A percentile compares a stretch with the other conserved stretches of the same genome.
phyloP scores from a whole-genome alignment of 2,797 vertebrate species.

The Halcyon leucocephala region DNA sequence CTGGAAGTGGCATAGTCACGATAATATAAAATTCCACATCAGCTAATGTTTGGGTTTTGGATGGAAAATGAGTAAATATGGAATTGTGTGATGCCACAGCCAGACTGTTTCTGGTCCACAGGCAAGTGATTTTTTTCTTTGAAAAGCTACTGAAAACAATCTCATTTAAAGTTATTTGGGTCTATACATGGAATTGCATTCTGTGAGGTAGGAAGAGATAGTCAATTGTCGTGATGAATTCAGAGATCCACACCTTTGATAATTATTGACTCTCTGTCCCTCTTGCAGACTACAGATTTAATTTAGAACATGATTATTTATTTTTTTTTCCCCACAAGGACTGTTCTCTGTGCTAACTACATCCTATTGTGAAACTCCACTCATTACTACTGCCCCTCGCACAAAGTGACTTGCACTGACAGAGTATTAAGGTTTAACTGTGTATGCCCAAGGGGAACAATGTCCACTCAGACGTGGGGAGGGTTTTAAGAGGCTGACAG shows the following conservation, averaged over 20 bases:
- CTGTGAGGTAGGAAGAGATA: accelerated
- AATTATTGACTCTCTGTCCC: neutral
- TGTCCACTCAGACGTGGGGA: neutral
- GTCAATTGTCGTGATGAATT: neutral
- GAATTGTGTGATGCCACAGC: neutral
- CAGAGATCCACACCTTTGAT: neutral
- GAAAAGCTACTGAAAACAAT: neutral
- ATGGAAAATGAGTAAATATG: neutral
- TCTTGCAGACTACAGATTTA: neutral
- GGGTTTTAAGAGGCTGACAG: neutral
- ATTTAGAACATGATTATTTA: neutral
- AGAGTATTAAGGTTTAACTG: neutral
- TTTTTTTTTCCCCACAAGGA: neutral
- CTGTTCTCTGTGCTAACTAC: neutral
- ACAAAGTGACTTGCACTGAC: neutral
- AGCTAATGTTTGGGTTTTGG: neutral
- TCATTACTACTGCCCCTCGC: neutral
- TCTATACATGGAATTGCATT: neutral
- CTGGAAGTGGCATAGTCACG: neutral
- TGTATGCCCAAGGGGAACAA: neutral
- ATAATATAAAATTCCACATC: neutral
- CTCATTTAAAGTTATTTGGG: neutral
- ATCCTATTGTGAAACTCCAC: neutral
- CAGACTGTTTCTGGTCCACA: neutral
- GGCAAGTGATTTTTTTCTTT: accelerated